phyloP scores from a whole-genome alignment of 2,113 vertebrate genomes.

The Rhynchomys soricoides region DNA sequence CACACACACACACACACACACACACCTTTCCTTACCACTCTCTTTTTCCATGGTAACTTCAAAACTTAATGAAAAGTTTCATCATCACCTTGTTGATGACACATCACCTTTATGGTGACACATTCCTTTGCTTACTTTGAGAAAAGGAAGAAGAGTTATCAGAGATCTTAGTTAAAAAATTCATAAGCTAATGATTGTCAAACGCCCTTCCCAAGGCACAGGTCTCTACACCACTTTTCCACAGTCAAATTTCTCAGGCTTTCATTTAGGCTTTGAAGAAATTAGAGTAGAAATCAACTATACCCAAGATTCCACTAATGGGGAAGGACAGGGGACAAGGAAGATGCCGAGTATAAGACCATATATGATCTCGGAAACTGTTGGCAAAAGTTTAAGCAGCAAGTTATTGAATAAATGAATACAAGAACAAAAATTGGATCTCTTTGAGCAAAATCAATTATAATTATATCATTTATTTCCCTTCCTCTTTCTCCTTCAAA shows the following conservation, averaged over 20 bases:
- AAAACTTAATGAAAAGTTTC: not conserved
- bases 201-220: not conserved
- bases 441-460: not conserved
- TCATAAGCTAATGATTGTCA: not conserved
- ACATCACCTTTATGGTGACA: not conserved
- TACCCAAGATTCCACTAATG: not conserved
- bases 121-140: not conserved
- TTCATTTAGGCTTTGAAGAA: constrained; percentile 9
- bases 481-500: not conserved
- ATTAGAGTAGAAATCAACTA: not conserved
- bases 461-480: too few species aligned
- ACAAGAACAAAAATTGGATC: not conserved
- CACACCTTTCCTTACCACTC: not conserved
- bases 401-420: constrained; percentile 3
- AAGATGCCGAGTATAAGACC: not conserved
- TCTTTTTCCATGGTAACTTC: not conserved
- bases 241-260: not conserved
- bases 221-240: not conserved
- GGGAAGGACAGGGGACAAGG: not conserved
- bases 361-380: not conserved
- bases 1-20: not conserved
- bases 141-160: not conserved
- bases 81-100: not conserved
- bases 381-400: not conserved
- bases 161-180: not conserved